These are phyloP conservation scores for Drosophila sp. DNA, from an alignment of 1,140 invertebrate species.

Conservation along the genomic window DNA sequence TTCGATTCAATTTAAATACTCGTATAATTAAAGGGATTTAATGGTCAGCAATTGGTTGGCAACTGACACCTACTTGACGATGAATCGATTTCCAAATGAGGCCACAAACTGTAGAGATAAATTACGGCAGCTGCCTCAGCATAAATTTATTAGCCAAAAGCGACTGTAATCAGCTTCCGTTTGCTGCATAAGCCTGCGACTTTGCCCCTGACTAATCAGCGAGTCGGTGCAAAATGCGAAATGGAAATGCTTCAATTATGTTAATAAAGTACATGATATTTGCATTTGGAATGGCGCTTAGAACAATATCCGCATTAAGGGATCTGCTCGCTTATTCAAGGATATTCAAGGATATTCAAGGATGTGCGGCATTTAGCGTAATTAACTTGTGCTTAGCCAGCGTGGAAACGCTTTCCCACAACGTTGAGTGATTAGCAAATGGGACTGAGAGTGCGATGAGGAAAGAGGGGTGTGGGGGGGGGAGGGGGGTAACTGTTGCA, in stretches of 20 bases:
- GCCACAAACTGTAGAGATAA: slow-evolving; percentile 3
- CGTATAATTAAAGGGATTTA: slow-evolving; percentile 26
- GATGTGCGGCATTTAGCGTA: slow-evolving; percentile 56
- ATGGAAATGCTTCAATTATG: slow-evolving; percentile 67
- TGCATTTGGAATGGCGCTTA: slow-evolving; percentile 48
- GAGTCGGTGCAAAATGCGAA: slow-evolving; percentile 24
- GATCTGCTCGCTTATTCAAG: slow-evolving; percentile 29
- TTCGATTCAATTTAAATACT: background rate
- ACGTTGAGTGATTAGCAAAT: slow-evolving; percentile 56
- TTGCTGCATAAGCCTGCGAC: slow-evolving; percentile 19
- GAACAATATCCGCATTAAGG: slow-evolving; percentile 54
- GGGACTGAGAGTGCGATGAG: background rate
- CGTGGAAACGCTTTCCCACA: slow-evolving; percentile 65
- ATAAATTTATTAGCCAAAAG: slow-evolving; percentile 38
- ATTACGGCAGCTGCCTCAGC: slow-evolving; percentile 8
- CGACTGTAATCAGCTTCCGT: slow-evolving; percentile 4
- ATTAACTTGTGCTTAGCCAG: slow-evolving; percentile 57
- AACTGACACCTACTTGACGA: slow-evolving; percentile 37
- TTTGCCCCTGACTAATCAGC: background rate
- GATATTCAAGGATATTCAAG: slow-evolving; percentile 13
- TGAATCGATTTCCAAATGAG: slow-evolving; percentile 7
- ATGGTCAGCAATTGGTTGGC: background rate
- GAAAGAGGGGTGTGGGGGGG: slow-evolving; percentile 2
- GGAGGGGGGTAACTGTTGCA: background rate
- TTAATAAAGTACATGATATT: slow-evolving; percentile 65